phyloP scores from a whole-genome alignment of 2,888 invertebrate genomes.

The Zaprionus lineosus region DNA sequence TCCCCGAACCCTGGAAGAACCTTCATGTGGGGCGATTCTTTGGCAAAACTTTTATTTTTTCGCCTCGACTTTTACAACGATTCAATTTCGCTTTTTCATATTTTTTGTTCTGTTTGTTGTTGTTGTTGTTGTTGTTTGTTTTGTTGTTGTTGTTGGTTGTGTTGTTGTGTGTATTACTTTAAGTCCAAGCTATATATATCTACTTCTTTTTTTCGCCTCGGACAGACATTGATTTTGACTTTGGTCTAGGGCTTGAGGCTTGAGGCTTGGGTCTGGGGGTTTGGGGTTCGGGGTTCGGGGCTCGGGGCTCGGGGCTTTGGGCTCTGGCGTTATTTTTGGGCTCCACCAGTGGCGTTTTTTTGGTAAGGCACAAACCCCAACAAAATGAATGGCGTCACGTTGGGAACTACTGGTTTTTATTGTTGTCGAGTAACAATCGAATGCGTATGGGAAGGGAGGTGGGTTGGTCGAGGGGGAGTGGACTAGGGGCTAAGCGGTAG shows the following conservation, averaged over 20 bases:
- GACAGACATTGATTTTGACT: constrained; percentile 44
- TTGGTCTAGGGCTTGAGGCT: constrained; percentile 32
- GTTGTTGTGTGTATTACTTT: too few species aligned
- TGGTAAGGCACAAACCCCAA: constrained; percentile 22
- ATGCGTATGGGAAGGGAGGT: too few species aligned
- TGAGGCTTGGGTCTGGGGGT: neutral
- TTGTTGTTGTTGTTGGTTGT: too few species aligned
- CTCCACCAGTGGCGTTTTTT: too few species aligned
- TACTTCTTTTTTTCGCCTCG: neutral
- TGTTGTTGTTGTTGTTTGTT: neutral
- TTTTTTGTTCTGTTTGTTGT: neutral
- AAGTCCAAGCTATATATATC: neutral
- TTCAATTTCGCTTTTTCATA: constrained; percentile 29
- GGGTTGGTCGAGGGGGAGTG: too few species aligned
- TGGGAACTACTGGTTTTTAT: constrained; percentile 58
- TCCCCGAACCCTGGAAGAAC: too few species aligned
- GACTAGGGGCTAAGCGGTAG: too few species aligned
- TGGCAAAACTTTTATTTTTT: constrained; percentile 44
- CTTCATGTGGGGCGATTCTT: constrained; percentile 42
- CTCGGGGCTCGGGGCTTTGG: constrained; percentile 10
- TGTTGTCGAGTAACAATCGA: too few species aligned
- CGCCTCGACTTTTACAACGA: constrained; percentile 38
- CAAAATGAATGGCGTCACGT: constrained; percentile 54
- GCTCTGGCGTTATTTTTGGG: too few species aligned
- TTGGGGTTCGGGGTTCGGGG: constrained; percentile 11